These are phyloP conservation scores for Micoletzkya japonica DNA, from an alignment of 2,888 invertebrate genomes.

Conservation along the genomic window DNA sequence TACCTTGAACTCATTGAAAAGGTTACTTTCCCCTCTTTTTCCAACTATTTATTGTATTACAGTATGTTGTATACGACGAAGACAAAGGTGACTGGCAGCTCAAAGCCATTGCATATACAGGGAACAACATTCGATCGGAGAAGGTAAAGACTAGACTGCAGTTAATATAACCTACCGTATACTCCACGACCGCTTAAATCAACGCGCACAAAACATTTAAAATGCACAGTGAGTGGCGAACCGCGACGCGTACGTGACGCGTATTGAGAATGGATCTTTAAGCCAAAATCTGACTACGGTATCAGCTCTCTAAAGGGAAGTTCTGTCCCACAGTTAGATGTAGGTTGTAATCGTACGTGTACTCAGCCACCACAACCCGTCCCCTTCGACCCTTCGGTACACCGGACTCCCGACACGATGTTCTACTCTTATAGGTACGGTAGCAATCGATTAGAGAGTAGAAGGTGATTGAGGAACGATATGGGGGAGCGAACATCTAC, in stretches of 20 bases:
- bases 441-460: not conserved
- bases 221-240: no score
- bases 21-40: constrained; percentile 6
- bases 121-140: constrained; percentile 85
- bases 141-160: constrained; percentile 9
- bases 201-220: no score
- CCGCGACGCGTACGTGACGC: no score
- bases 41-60: not conserved
- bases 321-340: no score
- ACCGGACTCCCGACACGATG: constrained; percentile 17
- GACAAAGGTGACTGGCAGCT: constrained; percentile 88
- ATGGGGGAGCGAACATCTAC: constrained; percentile 14
- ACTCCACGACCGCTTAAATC: no score
- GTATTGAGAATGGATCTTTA: no score
- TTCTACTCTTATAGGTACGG: constrained; percentile 27
- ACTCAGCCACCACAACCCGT: constrained; percentile 12
- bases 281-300: no score
- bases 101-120: constrained; percentile 95
- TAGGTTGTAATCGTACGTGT: no score
- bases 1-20: constrained; percentile 75
- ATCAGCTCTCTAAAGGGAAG: no score
- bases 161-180: not conserved
- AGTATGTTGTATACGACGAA: constrained; percentile 23
- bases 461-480: not conserved
- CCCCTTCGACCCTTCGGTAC: constrained; percentile 15